phyloP scores from a whole-genome alignment of 1,140 invertebrate species.

The Bombus huntii region DNA sequence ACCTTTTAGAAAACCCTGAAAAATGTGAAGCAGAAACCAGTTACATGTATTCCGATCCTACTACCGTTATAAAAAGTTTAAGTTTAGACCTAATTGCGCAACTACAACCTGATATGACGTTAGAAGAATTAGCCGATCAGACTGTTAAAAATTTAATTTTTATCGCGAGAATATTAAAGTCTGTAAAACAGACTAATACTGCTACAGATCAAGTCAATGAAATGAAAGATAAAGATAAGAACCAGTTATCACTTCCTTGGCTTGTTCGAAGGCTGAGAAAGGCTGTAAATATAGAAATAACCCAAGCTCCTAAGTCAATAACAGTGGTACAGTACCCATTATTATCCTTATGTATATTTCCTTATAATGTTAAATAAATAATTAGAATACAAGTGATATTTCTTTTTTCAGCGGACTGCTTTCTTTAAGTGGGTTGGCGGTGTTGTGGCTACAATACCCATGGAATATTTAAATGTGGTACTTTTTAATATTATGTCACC shows the following conservation, averaged over 20 bases:
- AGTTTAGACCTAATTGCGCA: slow-evolving; percentile 89
- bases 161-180: slow-evolving; percentile 85
- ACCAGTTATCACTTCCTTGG: slow-evolving; percentile 85
- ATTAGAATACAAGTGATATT: not conserved
- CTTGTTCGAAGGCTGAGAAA: slow-evolving; percentile 87
- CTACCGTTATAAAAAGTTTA: slow-evolving; percentile 85
- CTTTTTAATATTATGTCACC: slow-evolving; percentile 85
- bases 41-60: slow-evolving; percentile 86
- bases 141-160: slow-evolving; percentile 89
- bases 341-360: not conserved
- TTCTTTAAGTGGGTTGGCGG: slow-evolving; percentile 90
- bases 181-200: slow-evolving; percentile 76
- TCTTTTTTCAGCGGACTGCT: slow-evolving; percentile 83
- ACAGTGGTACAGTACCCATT: slow-evolving; percentile 82
- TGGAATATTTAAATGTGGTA: slow-evolving; percentile 82
- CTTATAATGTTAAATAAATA: not conserved
- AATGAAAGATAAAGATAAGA: slow-evolving; percentile 70
- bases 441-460: slow-evolving; percentile 83
- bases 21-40: slow-evolving; percentile 70
- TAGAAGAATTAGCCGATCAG: slow-evolving; percentile 86
- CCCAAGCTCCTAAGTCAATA: slow-evolving; percentile 83
- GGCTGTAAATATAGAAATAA: slow-evolving; percentile 89
- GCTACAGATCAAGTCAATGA: slow-evolving; percentile 71
- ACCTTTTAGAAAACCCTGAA: slow-evolving; percentile 75
- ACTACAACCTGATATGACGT: slow-evolving; percentile 84